Conservation (phyloP, 1,140 invertebrate genomes). For the Reticulitermes speratus region DNA sequence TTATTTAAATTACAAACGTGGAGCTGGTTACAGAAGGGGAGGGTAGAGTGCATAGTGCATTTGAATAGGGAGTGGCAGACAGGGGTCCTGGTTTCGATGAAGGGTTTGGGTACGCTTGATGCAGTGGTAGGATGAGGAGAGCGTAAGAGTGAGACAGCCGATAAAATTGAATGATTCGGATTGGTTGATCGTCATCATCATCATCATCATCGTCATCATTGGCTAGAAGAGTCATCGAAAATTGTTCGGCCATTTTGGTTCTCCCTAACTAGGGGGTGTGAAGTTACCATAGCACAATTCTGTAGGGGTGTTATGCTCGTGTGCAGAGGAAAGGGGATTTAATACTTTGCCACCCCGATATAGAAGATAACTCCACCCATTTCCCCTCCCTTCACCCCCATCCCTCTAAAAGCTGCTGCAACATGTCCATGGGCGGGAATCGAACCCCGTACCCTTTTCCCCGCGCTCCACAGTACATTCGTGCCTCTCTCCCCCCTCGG, state of each 20-base stretch:
- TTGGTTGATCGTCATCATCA: constrained; percentile 15
- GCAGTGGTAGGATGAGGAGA: background rate
- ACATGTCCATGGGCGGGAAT: constrained; percentile 13
- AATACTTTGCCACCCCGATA: constrained; percentile 17
- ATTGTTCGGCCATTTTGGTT: constrained; percentile 7
- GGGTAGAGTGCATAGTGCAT: background rate
- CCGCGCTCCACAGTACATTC: background rate
- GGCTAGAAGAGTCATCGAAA: background rate
- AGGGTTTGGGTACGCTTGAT: background rate
- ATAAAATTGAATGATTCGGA: constrained; percentile 14
- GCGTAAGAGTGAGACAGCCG: background rate
- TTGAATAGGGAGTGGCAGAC: background rate
- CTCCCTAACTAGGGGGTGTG: constrained; percentile 1
- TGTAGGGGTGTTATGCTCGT: background rate
- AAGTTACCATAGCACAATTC: background rate
- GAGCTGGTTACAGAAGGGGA: background rate
- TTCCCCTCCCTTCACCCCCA: background rate
- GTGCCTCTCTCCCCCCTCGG: background rate
- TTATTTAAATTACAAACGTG: constrained; percentile 14
- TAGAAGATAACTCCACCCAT: background rate
- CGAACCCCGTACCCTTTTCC: background rate
- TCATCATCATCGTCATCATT: constrained; percentile 19
- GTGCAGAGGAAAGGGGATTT: constrained; percentile 1
- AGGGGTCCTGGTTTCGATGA: background rate
- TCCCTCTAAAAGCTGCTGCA: background rate